Conservation (phyloP, 1,140 invertebrate species). For the roundworm (Caenorhabditis elegans) region WBcel235 BX284605.5:9955001-9955500, state of each 20-base stretch:
- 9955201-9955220: conserved; percentile 3
- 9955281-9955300: conserved; percentile 59
- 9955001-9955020: neutral
- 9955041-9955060: conserved; percentile 28
- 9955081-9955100: neutral
- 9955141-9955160: neutral
- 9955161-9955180: conserved; percentile 23
- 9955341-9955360: conserved; percentile 55
- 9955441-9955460: conserved; percentile 51
- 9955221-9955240: conserved; percentile 26
- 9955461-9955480: conserved; percentile 34
- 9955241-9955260: conserved; percentile 51
- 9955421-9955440: conserved; percentile 31
- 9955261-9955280: conserved; percentile 50
- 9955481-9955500: conserved; percentile 22
- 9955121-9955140: neutral
- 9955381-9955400: conserved; percentile 44
- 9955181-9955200: conserved; percentile 25
- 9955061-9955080: neutral
- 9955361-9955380: conserved; percentile 56
- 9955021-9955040: neutral
- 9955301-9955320: conserved; percentile 58
- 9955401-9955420: conserved; percentile 16
- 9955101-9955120: conserved; percentile 1
- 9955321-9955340: conserved; percentile 56